These are phyloP conservation scores for Lasioglossum calceatum DNA, from an alignment of 2,888 invertebrate genomes.

Conservation along the genomic window DNA sequence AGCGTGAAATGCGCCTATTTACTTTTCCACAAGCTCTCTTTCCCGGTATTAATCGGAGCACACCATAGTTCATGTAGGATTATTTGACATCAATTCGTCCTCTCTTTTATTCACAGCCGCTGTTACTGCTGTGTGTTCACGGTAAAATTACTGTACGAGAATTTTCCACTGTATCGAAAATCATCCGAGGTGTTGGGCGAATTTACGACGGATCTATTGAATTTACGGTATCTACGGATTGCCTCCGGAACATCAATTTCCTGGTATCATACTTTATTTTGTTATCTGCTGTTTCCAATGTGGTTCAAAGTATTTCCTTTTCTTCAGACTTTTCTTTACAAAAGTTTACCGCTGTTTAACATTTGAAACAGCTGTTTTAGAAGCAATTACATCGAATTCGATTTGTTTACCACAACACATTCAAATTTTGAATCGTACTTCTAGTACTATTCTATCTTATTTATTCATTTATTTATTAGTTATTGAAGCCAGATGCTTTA, in stretches of 20 bases:
- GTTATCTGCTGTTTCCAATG: background rate
- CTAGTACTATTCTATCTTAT: no score
- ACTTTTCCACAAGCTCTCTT: background rate
- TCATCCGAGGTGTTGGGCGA: constrained; percentile 12
- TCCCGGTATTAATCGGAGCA: background rate
- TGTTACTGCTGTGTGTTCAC: constrained; percentile 22
- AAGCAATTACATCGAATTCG: no score
- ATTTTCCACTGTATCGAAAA: constrained; percentile 22
- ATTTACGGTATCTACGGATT: constrained; percentile 17
- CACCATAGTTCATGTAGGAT: constrained; percentile 24
- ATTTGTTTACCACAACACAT: no score
- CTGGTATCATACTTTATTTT: background rate
- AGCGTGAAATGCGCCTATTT: constrained; percentile 28
- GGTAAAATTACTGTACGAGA: constrained; percentile 21
- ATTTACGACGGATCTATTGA: constrained; percentile 27
- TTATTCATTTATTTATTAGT: no score
- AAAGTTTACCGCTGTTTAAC: background rate
- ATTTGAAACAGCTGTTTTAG: no score
- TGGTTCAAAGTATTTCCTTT: background rate
- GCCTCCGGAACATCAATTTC: background rate
- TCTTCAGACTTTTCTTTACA: background rate
- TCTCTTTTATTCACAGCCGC: constrained; percentile 14
- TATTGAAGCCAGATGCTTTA: no score
- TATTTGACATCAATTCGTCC: constrained; percentile 33
- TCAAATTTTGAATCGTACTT: no score